phyloP scores from a whole-genome alignment of 2,888 invertebrate species.

The Cheilosia grossa region DNA sequence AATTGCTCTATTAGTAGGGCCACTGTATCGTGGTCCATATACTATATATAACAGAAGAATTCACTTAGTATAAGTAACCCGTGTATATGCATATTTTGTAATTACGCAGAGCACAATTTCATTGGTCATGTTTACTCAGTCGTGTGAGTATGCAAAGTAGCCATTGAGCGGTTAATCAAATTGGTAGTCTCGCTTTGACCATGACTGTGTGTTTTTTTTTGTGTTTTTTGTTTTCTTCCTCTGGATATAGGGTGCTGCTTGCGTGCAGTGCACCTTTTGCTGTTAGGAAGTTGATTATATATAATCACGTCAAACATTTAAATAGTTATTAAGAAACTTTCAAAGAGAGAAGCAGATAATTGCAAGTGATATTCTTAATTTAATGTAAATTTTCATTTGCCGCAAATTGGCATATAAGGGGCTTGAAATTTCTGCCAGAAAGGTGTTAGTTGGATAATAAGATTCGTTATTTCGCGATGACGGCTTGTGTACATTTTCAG shows the following conservation, averaged over 20 bases:
- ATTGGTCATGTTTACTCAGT: conserved; percentile 66
- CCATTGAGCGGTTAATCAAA: conserved; percentile 42
- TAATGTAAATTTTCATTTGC: conserved; percentile 16
- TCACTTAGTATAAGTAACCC: background rate
- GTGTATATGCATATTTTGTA: conserved; percentile 11
- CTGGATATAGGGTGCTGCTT: background rate
- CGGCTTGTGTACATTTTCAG: too few species aligned
- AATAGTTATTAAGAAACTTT: conserved; percentile 67
- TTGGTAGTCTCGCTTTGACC: conserved; percentile 30
- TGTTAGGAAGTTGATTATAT: conserved; percentile 78
- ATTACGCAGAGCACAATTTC: conserved; percentile 61
- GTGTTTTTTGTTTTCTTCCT: background rate
- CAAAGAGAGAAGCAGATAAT: conserved; percentile 1
- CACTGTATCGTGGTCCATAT: conserved; percentile 10
- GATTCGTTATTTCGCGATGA: background rate
- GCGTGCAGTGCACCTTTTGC: conserved; percentile 33
- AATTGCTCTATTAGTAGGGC: conserved; percentile 69
- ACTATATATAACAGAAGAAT: background rate
- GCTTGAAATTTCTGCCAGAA: conserved; percentile 1
- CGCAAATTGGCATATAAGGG: conserved; percentile 22
- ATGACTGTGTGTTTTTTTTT: conserved; percentile 39
- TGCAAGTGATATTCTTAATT: background rate
- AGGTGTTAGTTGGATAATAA: conserved; percentile 44
- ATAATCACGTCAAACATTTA: conserved; percentile 80
- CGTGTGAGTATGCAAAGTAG: conserved; percentile 70